These are phyloP conservation scores for Stictonetta naevosa DNA, from an alignment of 2,113 vertebrate genomes.

Conservation along the genomic window DNA sequence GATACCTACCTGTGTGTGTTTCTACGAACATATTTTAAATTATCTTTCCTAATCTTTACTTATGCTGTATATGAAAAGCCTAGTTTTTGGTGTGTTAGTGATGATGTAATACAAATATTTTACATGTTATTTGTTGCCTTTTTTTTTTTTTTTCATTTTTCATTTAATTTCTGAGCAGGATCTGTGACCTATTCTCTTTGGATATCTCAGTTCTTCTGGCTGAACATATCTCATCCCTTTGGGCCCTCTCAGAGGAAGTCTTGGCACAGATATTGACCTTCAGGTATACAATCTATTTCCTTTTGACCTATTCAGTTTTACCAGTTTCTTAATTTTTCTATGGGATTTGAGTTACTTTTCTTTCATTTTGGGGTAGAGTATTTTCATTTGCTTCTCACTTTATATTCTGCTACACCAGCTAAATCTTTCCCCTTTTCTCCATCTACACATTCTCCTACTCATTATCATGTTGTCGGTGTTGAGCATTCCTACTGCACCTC, in stretches of 20 bases:
- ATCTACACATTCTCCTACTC: slow-evolving; percentile 50
- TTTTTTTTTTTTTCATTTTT: background rate
- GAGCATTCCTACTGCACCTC: slow-evolving; percentile 37
- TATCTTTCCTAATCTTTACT: background rate
- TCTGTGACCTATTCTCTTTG: background rate
- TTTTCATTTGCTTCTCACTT: background rate
- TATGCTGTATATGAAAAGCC: background rate
- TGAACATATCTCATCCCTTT: background rate
- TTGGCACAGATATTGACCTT: background rate
- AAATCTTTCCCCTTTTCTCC: background rate
- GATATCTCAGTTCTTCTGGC: background rate
- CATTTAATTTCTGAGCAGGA: background rate
- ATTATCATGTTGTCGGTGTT: slow-evolving; percentile 14
- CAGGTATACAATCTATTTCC: background rate
- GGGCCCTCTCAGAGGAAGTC: background rate
- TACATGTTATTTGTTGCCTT: background rate
- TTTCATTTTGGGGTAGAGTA: background rate
- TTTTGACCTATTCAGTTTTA: background rate
- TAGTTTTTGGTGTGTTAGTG: background rate
- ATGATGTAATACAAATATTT: background rate
- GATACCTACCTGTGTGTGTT: background rate
- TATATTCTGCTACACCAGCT: background rate
- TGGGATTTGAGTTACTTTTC: background rate
- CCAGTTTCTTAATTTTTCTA: background rate
- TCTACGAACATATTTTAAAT: background rate